A percentile compares a stretch with the other conserved stretches of the same genome.
These are phyloP conservation scores for Anastrepha obliqua DNA, from an alignment of 1,140 invertebrate species.

Conservation along the genomic window DNA sequence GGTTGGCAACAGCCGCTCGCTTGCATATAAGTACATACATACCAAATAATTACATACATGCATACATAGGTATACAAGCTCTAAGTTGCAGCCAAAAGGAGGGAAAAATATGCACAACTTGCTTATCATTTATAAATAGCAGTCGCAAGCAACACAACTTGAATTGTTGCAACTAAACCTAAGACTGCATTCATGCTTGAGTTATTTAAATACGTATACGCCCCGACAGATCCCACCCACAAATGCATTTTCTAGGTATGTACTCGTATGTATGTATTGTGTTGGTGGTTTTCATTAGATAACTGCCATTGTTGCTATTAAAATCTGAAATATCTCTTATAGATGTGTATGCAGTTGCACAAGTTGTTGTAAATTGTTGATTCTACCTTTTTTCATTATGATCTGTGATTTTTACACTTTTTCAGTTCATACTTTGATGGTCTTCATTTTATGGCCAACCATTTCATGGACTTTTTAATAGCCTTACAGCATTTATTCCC, in stretches of 20 bases:
- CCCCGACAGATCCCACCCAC: not conserved
- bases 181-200: not conserved
- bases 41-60: not conserved
- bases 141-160: not conserved
- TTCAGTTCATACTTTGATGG: conserved; percentile 1
- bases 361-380: not conserved
- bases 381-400: not conserved
- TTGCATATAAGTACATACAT: not conserved
- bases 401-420: not conserved
- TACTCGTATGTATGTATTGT: too few relatives aligned
- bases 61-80: not conserved
- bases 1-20: not conserved
- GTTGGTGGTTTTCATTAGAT: not conserved
- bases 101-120: conserved; percentile 19
- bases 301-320: not conserved
- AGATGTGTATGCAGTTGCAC: not conserved
- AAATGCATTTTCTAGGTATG: not conserved
- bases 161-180: not conserved
- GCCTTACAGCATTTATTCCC: not conserved
- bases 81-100: not conserved
- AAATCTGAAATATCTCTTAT: not conserved
- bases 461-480: conserved; percentile 26
- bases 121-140: conserved; percentile 20
- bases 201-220: conserved; percentile 36
- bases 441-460: conserved; percentile 12